A percentile compares a stretch with the other conserved stretches of the same genome.
Evolutionary conservation across 2,888 invertebrate species (phyloP).

Genomic region (Thumatha senex): DNA sequence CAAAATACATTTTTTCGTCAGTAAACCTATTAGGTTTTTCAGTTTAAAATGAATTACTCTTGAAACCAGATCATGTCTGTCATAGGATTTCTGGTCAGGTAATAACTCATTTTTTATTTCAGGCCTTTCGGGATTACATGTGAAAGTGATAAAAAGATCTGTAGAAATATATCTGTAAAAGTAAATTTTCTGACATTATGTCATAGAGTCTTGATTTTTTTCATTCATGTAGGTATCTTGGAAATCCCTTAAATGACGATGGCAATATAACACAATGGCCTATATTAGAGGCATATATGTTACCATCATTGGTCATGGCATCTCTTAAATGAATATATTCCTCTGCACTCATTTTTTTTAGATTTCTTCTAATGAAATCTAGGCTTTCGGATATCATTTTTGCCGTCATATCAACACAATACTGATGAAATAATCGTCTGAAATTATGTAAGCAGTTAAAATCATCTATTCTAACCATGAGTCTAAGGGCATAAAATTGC

Average conservation of each 20-base stretch:
- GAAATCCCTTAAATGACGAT: slow-evolving; percentile 32
- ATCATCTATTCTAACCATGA: slow-evolving; percentile 27
- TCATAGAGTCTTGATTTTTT: slow-evolving; percentile 6
- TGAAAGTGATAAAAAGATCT: slow-evolving; percentile 22
- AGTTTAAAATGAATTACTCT: slow-evolving; percentile 19
- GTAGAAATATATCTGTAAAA: slow-evolving; percentile 35
- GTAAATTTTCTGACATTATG: slow-evolving; percentile 13
- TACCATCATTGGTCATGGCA: too few species aligned
- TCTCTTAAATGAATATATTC: slow-evolving; percentile 4
- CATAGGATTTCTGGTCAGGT: slow-evolving; percentile 15
- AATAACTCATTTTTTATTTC: slow-evolving; percentile 28
- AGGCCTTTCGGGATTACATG: slow-evolving; percentile 16
- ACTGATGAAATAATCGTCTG: slow-evolving; percentile 11
- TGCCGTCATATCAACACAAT: too few species aligned
- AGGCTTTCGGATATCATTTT: slow-evolving; percentile 25
- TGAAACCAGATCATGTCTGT: slow-evolving; percentile 13
- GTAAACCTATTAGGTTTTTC: slow-evolving; percentile 24
- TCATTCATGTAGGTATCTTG: slow-evolving; percentile 13
- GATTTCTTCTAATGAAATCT: slow-evolving; percentile 25
- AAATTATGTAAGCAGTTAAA: slow-evolving; percentile 30
- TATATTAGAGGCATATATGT: slow-evolving; percentile 19
- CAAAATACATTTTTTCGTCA: slow-evolving; percentile 24
- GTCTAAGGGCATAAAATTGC: slow-evolving; percentile 36
- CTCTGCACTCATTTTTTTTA: slow-evolving; percentile 32
- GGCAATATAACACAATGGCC: slow-evolving; percentile 31